A percentile compares a stretch with the other conserved stretches of the same genome.
Evolutionary conservation across 2,113 vertebrate genomes (phyloP).

Genomic region (Anser cygnoides): DNA sequence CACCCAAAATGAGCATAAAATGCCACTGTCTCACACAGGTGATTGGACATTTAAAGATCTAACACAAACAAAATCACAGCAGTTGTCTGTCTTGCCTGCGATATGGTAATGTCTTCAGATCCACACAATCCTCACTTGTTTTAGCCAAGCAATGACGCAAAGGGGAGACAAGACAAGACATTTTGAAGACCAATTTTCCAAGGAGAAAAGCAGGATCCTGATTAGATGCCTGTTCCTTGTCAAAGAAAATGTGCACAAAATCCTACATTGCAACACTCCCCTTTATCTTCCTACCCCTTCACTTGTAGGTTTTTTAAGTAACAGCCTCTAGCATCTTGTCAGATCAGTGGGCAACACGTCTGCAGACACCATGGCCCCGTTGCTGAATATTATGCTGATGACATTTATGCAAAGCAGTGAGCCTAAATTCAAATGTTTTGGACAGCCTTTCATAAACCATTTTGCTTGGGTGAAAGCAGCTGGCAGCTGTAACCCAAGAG

Average conservation of each 20-base stretch:
- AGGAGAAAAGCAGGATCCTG: neutral
- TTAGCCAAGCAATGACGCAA: accelerated
- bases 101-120: accelerated
- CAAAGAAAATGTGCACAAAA: accelerated
- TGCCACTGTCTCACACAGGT: neutral
- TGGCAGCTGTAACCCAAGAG: neutral
- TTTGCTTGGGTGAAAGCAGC: neutral
- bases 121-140: neutral
- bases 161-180: neutral
- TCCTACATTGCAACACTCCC: accelerated
- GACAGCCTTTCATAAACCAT: neutral
- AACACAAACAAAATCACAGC: accelerated
- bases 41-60: accelerated
- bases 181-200: neutral
- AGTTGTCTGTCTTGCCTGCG: accelerated
- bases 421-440: neutral
- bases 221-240: neutral
- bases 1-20: accelerated
- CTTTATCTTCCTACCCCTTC: neutral
- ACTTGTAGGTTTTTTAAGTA: neutral
- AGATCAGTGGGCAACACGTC: neutral
- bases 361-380: accelerated
- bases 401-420: neutral
- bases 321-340: neutral
- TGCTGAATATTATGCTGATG: neutral